phyloP scores from a whole-genome alignment of 2,797 vertebrate genomes.

The Pipistrellus pygmaeus region DNA sequence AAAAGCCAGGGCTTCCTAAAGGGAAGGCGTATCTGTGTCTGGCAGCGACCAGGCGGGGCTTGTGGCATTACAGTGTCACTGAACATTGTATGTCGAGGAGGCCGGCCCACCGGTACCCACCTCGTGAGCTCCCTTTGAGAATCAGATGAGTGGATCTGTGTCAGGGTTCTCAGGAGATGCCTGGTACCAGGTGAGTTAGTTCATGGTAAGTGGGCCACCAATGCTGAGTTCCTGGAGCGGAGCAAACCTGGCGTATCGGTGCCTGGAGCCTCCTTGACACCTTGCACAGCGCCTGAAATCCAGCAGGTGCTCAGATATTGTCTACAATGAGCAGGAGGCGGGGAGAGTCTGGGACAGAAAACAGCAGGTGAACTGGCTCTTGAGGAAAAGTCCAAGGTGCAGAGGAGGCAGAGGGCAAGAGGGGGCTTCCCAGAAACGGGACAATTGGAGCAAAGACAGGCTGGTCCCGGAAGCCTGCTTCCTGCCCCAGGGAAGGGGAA shows the following conservation, averaged over 20 bases:
- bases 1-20: background rate
- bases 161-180: background rate
- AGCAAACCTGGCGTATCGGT: background rate
- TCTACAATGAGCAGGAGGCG: background rate
- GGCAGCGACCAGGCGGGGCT: no score
- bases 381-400: background rate
- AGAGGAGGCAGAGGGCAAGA: background rate
- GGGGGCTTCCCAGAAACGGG: background rate
- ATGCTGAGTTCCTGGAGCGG: rapidly evolving
- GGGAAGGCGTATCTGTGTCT: background rate
- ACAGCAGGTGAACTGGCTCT: background rate
- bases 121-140: background rate
- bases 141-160: rapidly evolving
- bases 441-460: background rate
- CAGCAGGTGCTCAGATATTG: background rate
- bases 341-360: background rate
- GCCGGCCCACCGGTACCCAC: background rate
- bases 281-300: background rate
- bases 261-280: no score
- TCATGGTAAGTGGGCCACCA: rapidly evolving
- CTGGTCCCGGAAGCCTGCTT: no score
- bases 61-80: rapidly evolving
- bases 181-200: background rate
- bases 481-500: background rate
- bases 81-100: rapidly evolving